These are phyloP conservation scores for Megaceryle maxima DNA, from an alignment of 2,113 vertebrate species.

Conservation along the genomic window DNA sequence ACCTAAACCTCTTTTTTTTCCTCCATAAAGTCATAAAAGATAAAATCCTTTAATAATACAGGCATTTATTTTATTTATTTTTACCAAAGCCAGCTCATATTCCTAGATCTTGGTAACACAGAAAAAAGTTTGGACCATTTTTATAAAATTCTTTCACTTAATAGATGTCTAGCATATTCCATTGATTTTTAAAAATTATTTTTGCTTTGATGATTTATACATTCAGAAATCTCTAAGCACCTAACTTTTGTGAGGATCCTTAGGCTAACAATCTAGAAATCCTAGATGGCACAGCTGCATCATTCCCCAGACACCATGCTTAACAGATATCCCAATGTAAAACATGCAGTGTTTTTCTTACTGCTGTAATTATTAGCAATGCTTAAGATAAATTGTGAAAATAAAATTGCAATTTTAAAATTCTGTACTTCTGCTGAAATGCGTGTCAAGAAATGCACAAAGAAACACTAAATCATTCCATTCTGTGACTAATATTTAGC, in stretches of 20 bases:
- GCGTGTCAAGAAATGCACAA: background rate
- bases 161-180: background rate
- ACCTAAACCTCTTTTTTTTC: background rate
- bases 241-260: background rate
- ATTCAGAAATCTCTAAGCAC: background rate
- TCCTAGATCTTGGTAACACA: background rate
- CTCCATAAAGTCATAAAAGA: background rate
- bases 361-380: background rate
- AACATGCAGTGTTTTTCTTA: background rate
- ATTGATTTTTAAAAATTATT: background rate
- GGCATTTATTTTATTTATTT: background rate
- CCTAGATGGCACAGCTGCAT: background rate
- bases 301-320: background rate
- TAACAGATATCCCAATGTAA: background rate
- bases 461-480: background rate
- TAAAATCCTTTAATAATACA: background rate
- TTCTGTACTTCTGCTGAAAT: background rate
- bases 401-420: background rate
- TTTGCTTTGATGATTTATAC: background rate
- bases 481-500: conserved; percentile 42
- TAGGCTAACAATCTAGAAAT: background rate
- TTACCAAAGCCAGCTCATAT: background rate
- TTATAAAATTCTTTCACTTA: background rate
- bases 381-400: background rate
- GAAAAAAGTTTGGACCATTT: background rate